A percentile compares a stretch with the other conserved stretches of the same genome.
phyloP scores from a whole-genome alignment of 2,113 vertebrate genomes.

The Vulpes lagopus region DNA sequence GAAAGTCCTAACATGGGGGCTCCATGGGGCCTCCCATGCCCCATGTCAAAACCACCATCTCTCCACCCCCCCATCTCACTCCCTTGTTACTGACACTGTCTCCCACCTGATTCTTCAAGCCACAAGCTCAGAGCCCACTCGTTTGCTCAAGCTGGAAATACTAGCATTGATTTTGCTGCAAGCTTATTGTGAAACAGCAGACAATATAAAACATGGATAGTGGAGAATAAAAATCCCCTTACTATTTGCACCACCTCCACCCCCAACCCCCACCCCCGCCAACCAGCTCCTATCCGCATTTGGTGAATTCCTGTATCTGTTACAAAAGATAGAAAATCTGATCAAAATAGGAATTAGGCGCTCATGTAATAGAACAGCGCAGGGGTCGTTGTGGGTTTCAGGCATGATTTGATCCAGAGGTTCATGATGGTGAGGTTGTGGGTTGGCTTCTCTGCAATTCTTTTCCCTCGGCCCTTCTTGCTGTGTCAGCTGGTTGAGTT shows the following conservation, averaged over 20 bases:
- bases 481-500: neutral
- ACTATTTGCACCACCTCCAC: too few species aligned
- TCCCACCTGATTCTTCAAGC: neutral
- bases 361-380: neutral
- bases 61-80: neutral
- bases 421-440: neutral
- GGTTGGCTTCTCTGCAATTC: neutral
- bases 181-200: neutral
- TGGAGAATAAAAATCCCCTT: neutral
- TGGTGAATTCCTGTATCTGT: neutral
- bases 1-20: neutral
- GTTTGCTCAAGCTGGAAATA: neutral
- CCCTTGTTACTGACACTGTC: accelerated
- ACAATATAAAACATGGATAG: neutral
- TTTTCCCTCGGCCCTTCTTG: neutral
- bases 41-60: neutral
- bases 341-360: neutral
- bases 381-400: neutral
- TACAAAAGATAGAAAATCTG: neutral
- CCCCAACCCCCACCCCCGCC: accelerated
- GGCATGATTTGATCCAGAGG: conserved; percentile 27
- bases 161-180: neutral
- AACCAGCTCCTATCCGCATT: neutral
- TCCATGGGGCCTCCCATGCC: neutral
- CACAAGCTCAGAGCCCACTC: neutral